Evolutionary conservation across 2,888 invertebrate genomes (phyloP).

Genomic region (Aricia artaxerxes): DNA sequence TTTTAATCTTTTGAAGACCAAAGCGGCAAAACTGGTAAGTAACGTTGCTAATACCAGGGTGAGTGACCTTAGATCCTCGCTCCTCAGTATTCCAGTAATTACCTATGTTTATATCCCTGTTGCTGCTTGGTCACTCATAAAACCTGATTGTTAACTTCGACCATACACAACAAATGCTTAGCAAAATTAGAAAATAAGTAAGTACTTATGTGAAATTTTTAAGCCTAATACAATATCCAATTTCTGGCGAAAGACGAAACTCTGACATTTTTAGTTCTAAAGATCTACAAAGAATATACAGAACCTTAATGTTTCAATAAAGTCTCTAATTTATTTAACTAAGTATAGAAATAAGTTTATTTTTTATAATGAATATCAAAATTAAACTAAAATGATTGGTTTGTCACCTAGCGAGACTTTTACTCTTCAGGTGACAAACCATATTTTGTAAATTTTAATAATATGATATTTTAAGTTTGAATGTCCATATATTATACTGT

Average conservation of each 20-base stretch:
- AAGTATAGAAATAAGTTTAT: background rate
- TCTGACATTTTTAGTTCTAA: background rate
- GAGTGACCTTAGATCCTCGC: slow-evolving; percentile 24
- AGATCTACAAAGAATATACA: background rate
- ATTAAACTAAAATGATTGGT: background rate
- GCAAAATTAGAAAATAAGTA: background rate
- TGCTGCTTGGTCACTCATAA: slow-evolving; percentile 9
- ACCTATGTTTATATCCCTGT: background rate
- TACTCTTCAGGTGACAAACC: background rate
- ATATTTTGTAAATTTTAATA: background rate
- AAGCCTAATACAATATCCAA: too few relatives aligned
- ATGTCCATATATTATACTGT: too few relatives aligned
- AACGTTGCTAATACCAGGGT: background rate
- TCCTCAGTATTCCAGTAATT: slow-evolving; percentile 23
- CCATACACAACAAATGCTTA: background rate
- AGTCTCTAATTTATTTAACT: background rate
- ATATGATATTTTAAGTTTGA: background rate
- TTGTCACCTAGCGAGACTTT: background rate
- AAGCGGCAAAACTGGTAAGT: slow-evolving; percentile 32
- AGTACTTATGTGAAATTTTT: background rate
- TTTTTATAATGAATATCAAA: background rate
- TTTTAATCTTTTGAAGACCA: slow-evolving; percentile 35
- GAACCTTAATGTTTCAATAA: background rate
- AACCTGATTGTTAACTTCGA: background rate
- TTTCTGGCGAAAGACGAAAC: background rate